Evolutionary conservation across 2,113 vertebrate species (phyloP).

Genomic region (Austrofundulus limnaeus): DNA sequence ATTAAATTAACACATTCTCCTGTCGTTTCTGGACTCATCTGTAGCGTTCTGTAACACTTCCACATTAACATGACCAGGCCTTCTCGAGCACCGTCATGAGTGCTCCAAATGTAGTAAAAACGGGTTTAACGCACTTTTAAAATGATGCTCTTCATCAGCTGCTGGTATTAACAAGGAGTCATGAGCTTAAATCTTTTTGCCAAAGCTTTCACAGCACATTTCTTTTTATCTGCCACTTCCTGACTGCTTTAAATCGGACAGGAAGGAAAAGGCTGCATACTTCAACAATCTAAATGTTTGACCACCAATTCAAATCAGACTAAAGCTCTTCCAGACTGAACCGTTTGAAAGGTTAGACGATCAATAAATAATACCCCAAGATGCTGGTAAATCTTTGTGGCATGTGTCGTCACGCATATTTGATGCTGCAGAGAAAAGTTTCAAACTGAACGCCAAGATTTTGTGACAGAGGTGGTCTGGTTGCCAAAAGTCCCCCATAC

Average conservation of each 20-base stretch:
- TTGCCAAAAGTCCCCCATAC: conserved; percentile 1
- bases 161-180: neutral
- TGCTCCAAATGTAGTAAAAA: conserved; percentile 2
- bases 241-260: neutral
- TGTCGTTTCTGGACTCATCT: neutral
- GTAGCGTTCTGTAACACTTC: neutral
- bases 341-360: neutral
- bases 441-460: neutral
- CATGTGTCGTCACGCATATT: conserved; percentile 1
- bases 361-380: neutral
- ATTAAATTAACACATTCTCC: neutral
- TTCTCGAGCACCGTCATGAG: conserved; percentile 1
- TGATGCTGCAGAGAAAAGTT: neutral
- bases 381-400: neutral
- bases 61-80: neutral
- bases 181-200: too few relatives aligned
- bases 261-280: neutral
- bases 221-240: neutral
- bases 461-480: neutral
- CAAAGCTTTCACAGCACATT: neutral
- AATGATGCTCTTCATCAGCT: neutral
- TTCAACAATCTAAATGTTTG: neutral
- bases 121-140: neutral
- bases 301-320: neutral
- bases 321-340: neutral